Base-by-base conservation (phyloP, 2,888 invertebrate genomes). In the Mesoligia furuncula region DNA sequence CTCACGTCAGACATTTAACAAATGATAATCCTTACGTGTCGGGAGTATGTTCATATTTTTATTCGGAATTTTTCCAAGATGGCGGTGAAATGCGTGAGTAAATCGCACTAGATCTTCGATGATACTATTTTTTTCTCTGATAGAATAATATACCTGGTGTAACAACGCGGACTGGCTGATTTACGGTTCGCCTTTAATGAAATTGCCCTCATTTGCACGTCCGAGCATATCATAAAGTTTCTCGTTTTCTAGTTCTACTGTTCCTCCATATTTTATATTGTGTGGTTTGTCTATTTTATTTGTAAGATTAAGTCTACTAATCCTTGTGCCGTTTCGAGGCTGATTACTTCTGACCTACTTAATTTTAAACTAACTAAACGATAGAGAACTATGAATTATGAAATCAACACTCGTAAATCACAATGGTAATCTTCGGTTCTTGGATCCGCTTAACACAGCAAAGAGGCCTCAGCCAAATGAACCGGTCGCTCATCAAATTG, bases 1-100 rank as follows among this genome's bases (percentile, higher is more conserved):
- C 73, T 87, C 74, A 77, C 69, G 81, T 81, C 76, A 77, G 71
- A 81, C 85, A 71, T 85, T 85, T 87, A 79, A 85, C 85, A 87
- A 85, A 85, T 87, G 81, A 84, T 79, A 74, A 57, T 73, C 36
- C 67, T 61, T 75, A 78, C 72, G 66, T 62, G 36, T 81, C 59
- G 57, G 42, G 57, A 73, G 75, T 75, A 64, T 76, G 73, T 68
- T 75, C 72, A 80, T 84, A 77, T 86, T 81, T 86, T 84, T 72
- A 80, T 84, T 71, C 61, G 71, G 73, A 73, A 72, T 87, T 75
- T 73, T 78, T 48, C 66, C 42, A 75, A 84, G 71, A 84, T 77
- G 71, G 69, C 64, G 48, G 57, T 64, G 64, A 83, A 75, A 79
- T 51, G 72, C 62, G 62, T 80, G 73, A 80, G 73, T 80, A 80